phyloP scores from a whole-genome alignment of 1,140 invertebrate genomes.

The Zaprionus tsacasi region DNA sequence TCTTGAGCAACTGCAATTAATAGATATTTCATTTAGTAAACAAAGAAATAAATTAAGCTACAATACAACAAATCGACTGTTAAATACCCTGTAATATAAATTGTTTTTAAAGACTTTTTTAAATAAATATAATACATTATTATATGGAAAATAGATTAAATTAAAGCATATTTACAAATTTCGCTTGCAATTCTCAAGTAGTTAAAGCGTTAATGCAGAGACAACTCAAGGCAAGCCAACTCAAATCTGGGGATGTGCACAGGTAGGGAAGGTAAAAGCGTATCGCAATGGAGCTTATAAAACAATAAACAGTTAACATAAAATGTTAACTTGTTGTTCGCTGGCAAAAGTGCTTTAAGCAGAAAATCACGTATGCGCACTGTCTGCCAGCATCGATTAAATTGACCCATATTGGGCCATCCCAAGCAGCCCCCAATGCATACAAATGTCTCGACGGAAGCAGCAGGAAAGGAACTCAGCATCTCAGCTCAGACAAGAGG shows the following conservation, averaged over 20 bases:
- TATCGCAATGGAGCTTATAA: background rate
- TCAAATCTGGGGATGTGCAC: background rate
- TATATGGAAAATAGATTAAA: background rate
- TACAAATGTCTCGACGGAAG: constrained; percentile 34
- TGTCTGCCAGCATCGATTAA: constrained; percentile 48
- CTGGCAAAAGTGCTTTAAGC: constrained; percentile 25
- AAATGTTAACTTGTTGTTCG: background rate
- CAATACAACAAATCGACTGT: background rate
- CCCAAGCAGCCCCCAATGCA: constrained; percentile 39
- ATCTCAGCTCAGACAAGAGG: background rate
- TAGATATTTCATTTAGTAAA: background rate
- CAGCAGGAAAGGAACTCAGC: background rate
- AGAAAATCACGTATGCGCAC: constrained; percentile 51
- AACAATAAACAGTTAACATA: constrained; percentile 21
- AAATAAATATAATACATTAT: background rate
- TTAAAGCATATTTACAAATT: background rate
- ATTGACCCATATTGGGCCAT: constrained; percentile 40
- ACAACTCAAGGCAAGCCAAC: background rate
- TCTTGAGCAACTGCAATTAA: background rate
- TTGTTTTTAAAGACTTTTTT: too few species aligned
- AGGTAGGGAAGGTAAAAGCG: background rate
- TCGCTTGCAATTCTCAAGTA: background rate
- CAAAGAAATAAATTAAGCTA: background rate
- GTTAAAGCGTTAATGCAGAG: background rate
- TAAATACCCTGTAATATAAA: background rate